These are phyloP conservation scores for Laothoe populi DNA, from an alignment of 2,888 invertebrate species.

Conservation along the genomic window DNA sequence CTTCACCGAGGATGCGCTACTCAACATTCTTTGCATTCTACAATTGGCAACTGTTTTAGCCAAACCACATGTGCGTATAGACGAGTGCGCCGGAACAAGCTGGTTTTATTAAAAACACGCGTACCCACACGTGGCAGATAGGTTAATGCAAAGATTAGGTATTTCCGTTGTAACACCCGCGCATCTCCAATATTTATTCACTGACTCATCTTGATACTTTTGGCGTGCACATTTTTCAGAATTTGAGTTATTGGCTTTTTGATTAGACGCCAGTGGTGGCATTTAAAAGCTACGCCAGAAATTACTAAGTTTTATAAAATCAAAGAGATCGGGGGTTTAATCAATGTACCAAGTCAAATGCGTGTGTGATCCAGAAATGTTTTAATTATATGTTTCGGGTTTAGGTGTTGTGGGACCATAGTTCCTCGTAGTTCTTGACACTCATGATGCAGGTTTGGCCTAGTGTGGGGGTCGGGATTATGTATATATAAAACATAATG, in stretches of 20 bases:
- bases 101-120: conserved; percentile 60
- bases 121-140: conserved; percentile 62
- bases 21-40: background rate
- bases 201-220: conserved; percentile 45
- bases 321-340: too few relatives aligned
- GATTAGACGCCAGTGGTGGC: background rate
- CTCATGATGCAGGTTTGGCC: too few relatives aligned
- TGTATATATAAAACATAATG: too few relatives aligned
- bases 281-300: too few relatives aligned
- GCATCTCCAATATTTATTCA: conserved; percentile 59
- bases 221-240: background rate
- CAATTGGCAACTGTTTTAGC: conserved; percentile 3
- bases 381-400: too few relatives aligned
- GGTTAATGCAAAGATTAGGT: conserved; percentile 81
- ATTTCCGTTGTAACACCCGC: conserved; percentile 72
- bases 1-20: too few relatives aligned
- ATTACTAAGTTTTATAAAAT: too few relatives aligned
- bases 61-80: conserved; percentile 12
- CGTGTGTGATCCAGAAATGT: too few relatives aligned
- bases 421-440: too few relatives aligned
- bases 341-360: too few relatives aligned
- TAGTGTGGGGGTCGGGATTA: too few relatives aligned
- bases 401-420: too few relatives aligned
- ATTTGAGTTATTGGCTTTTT: background rate
- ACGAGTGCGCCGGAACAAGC: conserved; percentile 49